Base-by-base conservation (phyloP, 30 jellyfish, hydroid and myxozoan species). In the Turritopsis rubra region DNA sequence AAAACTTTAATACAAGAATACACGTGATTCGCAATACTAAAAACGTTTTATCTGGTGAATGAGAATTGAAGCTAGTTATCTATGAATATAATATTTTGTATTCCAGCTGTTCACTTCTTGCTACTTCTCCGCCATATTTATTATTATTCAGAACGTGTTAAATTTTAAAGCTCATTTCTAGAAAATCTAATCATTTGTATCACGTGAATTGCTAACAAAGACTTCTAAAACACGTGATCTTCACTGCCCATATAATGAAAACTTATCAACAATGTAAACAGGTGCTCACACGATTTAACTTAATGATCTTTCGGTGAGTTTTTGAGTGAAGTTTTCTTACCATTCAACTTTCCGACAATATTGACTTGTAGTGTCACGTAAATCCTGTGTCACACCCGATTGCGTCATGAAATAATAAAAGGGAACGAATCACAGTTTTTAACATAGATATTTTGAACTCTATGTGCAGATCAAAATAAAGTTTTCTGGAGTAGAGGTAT, bases 111-210 rank as follows among this genome's bases (percentile, higher is more conserved):
- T 68, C 77, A 68, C 77, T 68, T 41, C 77, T 68, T 23, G 77
- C 77, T 27, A 68, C 77, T 68, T 68, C 77, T n/a, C 77, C 77
- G 77, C 77, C 77, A 68, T 68, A 68, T 68, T 68, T 68, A 68
- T 68, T 41, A 41, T 41, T 68, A 68, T 68, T 68, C 77, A 16
- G 77, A 68, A 68, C 77, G 77, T 68, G 60, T 68, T 23, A 68
- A 68, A n/a, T 68, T 68, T 27, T 68, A 68, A 23, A 0, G 0
- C 21, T 68, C 30, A 68, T 68, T 68, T 27, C 9, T 9, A n/a
- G 9, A 27, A 68, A n/a, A 27, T 68, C 77, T 68, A 9, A n/a
- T 23, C 73, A 68, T 1, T 68, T 23, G 19, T 23, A 27, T 68
- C 77, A 68, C 77, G 77, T 68, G 77, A 27, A 7, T 19, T 68